A percentile compares a stretch with the other conserved stretches of the same genome.
Conservation (phyloP, 2,888 invertebrate genomes). For the Drosophila colorata region DNA sequence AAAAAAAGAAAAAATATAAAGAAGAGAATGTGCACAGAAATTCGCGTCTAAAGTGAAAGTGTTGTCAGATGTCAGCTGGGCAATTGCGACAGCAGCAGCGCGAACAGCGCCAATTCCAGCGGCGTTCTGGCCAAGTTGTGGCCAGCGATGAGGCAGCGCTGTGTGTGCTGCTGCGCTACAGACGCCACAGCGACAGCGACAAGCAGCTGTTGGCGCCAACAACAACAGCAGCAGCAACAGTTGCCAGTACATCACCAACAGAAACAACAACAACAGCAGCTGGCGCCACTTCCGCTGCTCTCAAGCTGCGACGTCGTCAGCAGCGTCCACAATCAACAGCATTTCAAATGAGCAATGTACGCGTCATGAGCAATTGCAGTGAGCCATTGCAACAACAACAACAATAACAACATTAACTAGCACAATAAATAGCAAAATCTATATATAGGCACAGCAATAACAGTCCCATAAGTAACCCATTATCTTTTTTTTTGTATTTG, state of each 20-base stretch:
- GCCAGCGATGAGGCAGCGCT: constrained; percentile 72
- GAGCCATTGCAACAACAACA: constrained; percentile 3
- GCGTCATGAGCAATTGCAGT: constrained; percentile 33
- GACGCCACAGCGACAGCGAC: constrained; percentile 52
- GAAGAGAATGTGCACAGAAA: constrained; percentile 16
- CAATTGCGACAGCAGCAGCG: constrained; percentile 21
- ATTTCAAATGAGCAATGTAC: constrained; percentile 69
- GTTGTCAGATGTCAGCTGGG: constrained; percentile 36
- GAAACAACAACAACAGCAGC: constrained; percentile 14
- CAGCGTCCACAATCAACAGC: constrained; percentile 69
- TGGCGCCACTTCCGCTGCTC: constrained; percentile 55
- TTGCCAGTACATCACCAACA: constrained; percentile 9
- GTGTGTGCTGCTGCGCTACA: constrained; percentile 77
- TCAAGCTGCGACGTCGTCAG: constrained; percentile 63
- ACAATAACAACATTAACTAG: constrained; percentile 6
- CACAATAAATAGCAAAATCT: constrained; percentile 1
- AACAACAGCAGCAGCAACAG: constrained; percentile 14
- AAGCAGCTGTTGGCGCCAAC: constrained; percentile 2
- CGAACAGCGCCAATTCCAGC: constrained; percentile 46
- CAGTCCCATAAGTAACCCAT: constrained; percentile 1
- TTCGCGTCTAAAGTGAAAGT: constrained; percentile 34
- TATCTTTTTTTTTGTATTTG: constrained; percentile 82
- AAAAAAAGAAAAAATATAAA: not conserved
- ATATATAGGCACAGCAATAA: not conserved
- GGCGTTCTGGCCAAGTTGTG: constrained; percentile 82